Conservation (phyloP, 2,888 invertebrate species). For the Lasioglossum figueresi region DNA sequence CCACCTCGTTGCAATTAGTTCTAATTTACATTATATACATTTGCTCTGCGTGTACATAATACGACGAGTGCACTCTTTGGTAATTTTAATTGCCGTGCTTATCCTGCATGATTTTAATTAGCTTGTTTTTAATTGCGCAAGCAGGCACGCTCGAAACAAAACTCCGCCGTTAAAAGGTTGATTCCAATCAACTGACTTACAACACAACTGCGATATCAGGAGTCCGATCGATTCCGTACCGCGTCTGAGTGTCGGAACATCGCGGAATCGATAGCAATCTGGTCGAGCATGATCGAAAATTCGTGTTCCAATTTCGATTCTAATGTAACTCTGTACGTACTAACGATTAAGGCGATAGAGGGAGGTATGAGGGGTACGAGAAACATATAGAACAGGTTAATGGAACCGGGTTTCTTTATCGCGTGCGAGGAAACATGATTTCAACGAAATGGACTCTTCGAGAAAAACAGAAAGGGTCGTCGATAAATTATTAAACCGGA, state of each 20-base stretch:
- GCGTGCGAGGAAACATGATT: neutral
- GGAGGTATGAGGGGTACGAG: neutral
- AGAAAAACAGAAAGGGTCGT: constrained; percentile 23
- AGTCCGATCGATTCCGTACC: constrained; percentile 5
- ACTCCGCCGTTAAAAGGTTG: neutral
- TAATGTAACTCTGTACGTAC: constrained; percentile 35
- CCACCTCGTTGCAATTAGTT: neutral
- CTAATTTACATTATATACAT: neutral
- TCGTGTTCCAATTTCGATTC: constrained; percentile 46
- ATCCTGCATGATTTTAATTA: neutral
- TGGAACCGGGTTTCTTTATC: constrained; percentile 8
- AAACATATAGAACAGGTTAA: constrained; percentile 30
- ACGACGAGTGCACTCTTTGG: neutral
- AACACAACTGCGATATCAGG: neutral
- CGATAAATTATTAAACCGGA: constrained; percentile 46
- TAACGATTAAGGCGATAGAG: neutral
- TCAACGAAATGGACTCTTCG: constrained; percentile 12
- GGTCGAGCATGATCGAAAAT: constrained; percentile 39
- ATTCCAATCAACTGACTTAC: no score
- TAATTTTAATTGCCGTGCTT: neutral
- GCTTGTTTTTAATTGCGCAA: neutral
- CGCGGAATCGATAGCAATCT: constrained; percentile 32
- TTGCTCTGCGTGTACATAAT: neutral
- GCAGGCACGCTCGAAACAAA: neutral
- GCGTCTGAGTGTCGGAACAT: constrained; percentile 10